These are phyloP conservation scores for Sipha flava DNA, from an alignment of 1,140 invertebrate genomes.

Conservation along the genomic window DNA sequence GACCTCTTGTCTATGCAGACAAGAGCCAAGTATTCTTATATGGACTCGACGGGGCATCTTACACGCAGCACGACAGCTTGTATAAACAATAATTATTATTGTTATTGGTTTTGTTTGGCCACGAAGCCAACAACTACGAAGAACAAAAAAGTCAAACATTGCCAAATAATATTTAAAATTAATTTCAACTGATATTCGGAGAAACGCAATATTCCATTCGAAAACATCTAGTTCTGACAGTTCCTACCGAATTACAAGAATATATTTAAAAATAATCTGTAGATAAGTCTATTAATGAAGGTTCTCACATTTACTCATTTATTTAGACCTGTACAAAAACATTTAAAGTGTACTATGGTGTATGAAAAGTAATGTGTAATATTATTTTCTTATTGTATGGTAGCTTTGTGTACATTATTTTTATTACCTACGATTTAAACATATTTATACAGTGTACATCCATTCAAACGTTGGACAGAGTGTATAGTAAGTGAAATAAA, in stretches of 20 bases:
- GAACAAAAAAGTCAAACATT: not conserved
- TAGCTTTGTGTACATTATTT: too few species aligned
- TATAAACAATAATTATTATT: conserved; percentile 32
- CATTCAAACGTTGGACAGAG: not conserved
- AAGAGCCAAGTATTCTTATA: conserved; percentile 1
- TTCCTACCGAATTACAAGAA: not conserved
- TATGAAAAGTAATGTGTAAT: too few species aligned
- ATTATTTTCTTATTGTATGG: too few species aligned
- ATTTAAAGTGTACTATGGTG: too few species aligned
- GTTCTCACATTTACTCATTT: too few species aligned
- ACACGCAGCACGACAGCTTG: conserved; percentile 21
- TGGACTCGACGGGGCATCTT: conserved; percentile 1
- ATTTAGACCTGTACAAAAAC: not conserved
- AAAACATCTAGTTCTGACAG: not conserved
- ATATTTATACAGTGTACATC: not conserved
- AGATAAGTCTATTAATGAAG: not conserved
- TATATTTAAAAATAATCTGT: not conserved
- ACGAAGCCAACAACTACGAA: not conserved
- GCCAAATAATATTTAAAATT: conserved; percentile 26
- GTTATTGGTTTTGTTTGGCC: conserved; percentile 28
- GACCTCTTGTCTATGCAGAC: not conserved
- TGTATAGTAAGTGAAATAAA: not conserved
- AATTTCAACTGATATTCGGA: not conserved
- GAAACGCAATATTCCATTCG: not conserved
- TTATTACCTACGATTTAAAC: not conserved